These are phyloP conservation scores for Muscina levida DNA, from an alignment of 2,888 invertebrate genomes.

Conservation along the genomic window DNA sequence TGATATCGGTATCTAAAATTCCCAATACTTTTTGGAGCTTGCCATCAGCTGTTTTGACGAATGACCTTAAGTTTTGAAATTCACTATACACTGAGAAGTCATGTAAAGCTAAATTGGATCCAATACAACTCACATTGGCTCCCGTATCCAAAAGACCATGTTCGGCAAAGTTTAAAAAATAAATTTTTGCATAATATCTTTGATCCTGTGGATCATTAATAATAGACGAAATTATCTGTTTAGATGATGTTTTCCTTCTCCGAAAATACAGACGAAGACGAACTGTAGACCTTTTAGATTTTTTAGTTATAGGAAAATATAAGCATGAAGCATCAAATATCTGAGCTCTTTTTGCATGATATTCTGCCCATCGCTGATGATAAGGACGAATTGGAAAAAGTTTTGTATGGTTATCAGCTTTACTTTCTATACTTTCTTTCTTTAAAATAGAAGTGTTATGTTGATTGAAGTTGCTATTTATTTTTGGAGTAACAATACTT, in stretches of 20 bases:
- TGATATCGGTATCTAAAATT: conserved; percentile 14
- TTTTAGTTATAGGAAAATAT: not conserved
- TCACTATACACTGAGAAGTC: not conserved
- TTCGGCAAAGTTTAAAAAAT: conserved; percentile 25
- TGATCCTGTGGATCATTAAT: not conserved
- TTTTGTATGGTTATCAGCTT: not conserved
- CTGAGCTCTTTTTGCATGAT: not conserved
- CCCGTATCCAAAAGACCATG: conserved; percentile 27
- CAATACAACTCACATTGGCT: conserved; percentile 25
- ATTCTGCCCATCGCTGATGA: not conserved
- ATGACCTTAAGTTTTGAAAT: not conserved
- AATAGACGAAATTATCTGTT: conserved; percentile 14
- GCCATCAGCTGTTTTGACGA: conserved; percentile 13
- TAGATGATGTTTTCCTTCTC: not conserved
- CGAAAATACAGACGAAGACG: not conserved
- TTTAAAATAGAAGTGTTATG: not conserved
- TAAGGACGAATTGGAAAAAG: not conserved
- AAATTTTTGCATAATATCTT: conserved; percentile 25
- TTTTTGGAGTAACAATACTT: not conserved
- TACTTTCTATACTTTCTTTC: not conserved
- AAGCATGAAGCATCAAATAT: not conserved
- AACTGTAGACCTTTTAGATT: conserved; percentile 11
- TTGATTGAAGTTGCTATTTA: not conserved
- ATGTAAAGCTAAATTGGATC: not conserved
- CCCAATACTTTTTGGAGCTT: conserved; percentile 3